These are phyloP conservation scores for Glaucidium brasilianum DNA, from an alignment of 2,113 vertebrate genomes.

Conservation along the genomic window DNA sequence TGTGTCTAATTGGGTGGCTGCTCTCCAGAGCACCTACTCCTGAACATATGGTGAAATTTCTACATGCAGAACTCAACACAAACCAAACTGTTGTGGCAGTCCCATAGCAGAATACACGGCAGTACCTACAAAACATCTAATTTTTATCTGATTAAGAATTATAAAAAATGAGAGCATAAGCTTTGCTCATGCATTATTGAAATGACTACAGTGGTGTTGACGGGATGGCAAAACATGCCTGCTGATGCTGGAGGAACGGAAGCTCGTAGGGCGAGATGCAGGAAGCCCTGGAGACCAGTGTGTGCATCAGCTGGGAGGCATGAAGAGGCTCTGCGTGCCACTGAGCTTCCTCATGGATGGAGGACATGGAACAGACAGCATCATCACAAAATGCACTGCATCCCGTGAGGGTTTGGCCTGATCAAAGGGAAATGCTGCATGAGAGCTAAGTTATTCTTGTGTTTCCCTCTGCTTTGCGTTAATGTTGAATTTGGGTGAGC, in stretches of 20 bases:
- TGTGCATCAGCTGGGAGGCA: not conserved
- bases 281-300: accelerated
- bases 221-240: not conserved
- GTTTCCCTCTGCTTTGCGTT: not conserved
- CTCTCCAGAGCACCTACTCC: not conserved
- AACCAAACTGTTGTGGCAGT: not conserved
- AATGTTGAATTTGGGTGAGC: not conserved
- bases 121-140: not conserved
- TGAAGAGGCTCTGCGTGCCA: not conserved
- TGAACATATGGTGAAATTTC: not conserved
- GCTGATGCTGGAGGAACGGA: accelerated
- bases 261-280: accelerated
- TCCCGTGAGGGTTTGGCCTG: accelerated
- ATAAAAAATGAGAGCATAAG: not conserved
- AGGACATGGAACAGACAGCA: not conserved
- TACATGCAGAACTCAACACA: not conserved
- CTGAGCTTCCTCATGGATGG: not conserved
- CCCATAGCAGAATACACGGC: not conserved
- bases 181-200: slow-evolving; percentile 1
- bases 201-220: not conserved
- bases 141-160: not conserved
- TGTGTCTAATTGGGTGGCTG: not conserved
- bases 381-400: not conserved
- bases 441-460: not conserved
- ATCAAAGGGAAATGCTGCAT: not conserved